phyloP scores from a whole-genome alignment of 2,888 invertebrate species.

The Gandaritis pyraliata region DNA sequence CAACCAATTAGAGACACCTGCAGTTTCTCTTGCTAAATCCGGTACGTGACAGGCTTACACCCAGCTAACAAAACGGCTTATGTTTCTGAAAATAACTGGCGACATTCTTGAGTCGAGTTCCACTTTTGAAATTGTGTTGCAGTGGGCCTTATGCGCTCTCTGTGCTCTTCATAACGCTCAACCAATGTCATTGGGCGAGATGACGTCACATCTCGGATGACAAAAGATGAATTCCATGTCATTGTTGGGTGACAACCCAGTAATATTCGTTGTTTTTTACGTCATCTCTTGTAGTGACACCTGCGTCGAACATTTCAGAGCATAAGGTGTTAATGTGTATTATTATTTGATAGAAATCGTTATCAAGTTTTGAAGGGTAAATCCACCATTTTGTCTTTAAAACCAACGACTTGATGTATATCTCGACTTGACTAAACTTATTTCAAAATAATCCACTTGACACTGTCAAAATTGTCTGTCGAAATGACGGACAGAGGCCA shows the following conservation, averaged over 20 bases:
- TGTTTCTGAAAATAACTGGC: constrained; percentile 24
- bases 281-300: background rate
- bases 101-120: constrained; percentile 15
- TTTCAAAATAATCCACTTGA: no score
- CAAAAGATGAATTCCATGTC: background rate
- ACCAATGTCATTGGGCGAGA: background rate
- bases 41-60: constrained; percentile 24
- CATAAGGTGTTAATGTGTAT: no score
- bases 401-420: no score
- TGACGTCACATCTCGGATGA: background rate
- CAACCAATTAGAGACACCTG: constrained; percentile 40
- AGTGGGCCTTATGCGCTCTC: background rate
- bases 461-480: no score
- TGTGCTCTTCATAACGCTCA: background rate
- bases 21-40: constrained; percentile 28
- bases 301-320: background rate
- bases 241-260: background rate
- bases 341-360: no score
- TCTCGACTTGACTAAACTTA: no score
- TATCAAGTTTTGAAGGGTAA: no score
- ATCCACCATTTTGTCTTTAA: no score
- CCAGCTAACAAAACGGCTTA: constrained; percentile 17
- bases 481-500: no score
- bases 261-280: background rate
- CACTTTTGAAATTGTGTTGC: constrained; percentile 7